Evolutionary conservation across 2,888 invertebrate species (phyloP), one percentile per base, ranked within the genome.

Genomic region (Camponotus fellah): DNA sequence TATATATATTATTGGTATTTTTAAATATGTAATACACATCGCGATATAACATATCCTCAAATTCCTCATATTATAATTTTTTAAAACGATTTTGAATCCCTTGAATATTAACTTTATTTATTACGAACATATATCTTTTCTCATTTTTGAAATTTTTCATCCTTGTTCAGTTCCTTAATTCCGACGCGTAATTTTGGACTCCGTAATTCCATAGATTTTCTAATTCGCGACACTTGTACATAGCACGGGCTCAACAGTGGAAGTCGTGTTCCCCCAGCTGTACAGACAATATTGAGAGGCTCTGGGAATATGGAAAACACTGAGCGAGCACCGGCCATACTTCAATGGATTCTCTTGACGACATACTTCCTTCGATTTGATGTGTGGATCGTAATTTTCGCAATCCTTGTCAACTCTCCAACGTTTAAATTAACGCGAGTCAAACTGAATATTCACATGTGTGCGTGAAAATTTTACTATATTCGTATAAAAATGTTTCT

Each of bases 231-330:
- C n/a, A 26, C 43, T 56, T n/a, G 26, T 60, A 79, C 34, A 12
- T 49, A 56, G 75, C 84, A 85, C 92, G 91, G 93, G 87, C 94
- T 94, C 93, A 93, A 93, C 94, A 94, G 94, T 95, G 94, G 92
- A 94, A 92, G 91, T 92, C 93, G 92, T 94, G 94, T 92, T 92
- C 93, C 94, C 94, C 92, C 91, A 92, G 94, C 95, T 94, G 94
- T 94, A 85, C 80, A 86, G 81, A 79, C 10, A 69, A 75, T 66
- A 77, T 85, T 83, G 34, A 91, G 87, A 91, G 93, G 94, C 94
- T 94, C 91, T 94, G 94, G 94, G 94, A 93, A 92, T 94, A 94
- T 90, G 94, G 94, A 92, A 92, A 90, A 94, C 94, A 94, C 94
- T 94, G 94, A 94, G 93, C 92, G 94, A 94, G 94, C 91, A 92